phyloP scores from a whole-genome alignment of 2,888 invertebrate genomes.

The Lucinisca nassula region DNA sequence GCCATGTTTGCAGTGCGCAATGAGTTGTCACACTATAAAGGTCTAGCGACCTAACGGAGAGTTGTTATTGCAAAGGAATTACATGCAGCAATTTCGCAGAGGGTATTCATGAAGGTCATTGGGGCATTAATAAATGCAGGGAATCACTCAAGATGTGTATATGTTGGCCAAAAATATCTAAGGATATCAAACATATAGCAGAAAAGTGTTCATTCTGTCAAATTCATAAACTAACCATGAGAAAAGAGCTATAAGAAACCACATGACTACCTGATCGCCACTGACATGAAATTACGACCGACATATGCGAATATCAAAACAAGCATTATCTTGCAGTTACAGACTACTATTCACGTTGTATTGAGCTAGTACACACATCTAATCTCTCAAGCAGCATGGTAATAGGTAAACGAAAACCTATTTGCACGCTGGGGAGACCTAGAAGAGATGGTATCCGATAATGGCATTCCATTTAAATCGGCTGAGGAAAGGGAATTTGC shows the following conservation, averaged over 20 bases:
- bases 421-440: constrained; percentile 62
- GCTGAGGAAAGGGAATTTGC: constrained; percentile 44
- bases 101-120: constrained; percentile 48
- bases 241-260: constrained; percentile 54
- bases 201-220: constrained; percentile 54
- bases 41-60: constrained; percentile 41
- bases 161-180: constrained; percentile 65
- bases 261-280: constrained; percentile 59
- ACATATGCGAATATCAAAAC: constrained; percentile 53
- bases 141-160: constrained; percentile 49
- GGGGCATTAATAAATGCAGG: constrained; percentile 63
- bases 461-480: constrained; percentile 52
- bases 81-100: constrained; percentile 36
- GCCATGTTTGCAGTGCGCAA: constrained; percentile 20
- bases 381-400: constrained; percentile 35
- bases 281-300: constrained; percentile 61
- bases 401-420: constrained; percentile 52
- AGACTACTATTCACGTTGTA: constrained; percentile 63
- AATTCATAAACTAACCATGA: constrained; percentile 35
- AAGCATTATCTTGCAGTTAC: constrained; percentile 42
- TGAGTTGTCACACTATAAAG: constrained; percentile 44
- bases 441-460: constrained; percentile 43
- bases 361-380: constrained; percentile 39
- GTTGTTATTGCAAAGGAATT: constrained; percentile 42
- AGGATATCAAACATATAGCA: constrained; percentile 38